Evolutionary conservation across 2,888 invertebrate species (phyloP).

Genomic region (Rotaria magnacalcarata): DNA sequence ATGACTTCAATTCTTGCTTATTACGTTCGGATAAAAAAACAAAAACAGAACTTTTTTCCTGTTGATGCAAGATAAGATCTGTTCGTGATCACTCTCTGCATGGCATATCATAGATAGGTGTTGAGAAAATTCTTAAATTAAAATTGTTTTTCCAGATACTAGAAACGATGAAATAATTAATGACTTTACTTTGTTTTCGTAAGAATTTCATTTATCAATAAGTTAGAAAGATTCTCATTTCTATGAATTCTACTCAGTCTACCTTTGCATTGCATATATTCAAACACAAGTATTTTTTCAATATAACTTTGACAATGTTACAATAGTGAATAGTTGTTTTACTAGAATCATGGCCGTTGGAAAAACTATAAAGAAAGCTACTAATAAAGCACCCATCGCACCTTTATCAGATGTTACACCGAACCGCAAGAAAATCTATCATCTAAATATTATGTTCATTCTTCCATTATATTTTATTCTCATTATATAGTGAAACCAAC

Average conservation of each 20-base stretch:
- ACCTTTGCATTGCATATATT: background rate
- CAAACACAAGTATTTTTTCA: background rate
- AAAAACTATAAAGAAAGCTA: background rate
- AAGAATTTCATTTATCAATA: background rate
- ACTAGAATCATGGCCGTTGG: background rate
- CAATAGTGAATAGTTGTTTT: background rate
- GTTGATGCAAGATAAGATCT: no score
- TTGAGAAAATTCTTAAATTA: no score
- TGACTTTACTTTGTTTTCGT: background rate
- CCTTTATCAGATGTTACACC: conserved; percentile 15
- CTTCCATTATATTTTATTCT: no score
- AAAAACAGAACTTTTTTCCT: no score
- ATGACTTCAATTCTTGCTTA: no score
- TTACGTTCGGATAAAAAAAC: no score
- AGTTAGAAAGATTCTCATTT: no score
- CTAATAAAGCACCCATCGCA: background rate
- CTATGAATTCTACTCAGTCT: background rate
- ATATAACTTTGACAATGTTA: background rate
- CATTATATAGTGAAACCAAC: background rate
- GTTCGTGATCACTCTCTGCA: no score
- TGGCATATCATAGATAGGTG: no score
- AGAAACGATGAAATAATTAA: background rate
- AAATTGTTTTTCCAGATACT: no score
- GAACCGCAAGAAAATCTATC: background rate
- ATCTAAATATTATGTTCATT: no score